Evolutionary conservation across 2,113 vertebrate genomes (phyloP).

Genomic region (Octodon degus): DNA sequence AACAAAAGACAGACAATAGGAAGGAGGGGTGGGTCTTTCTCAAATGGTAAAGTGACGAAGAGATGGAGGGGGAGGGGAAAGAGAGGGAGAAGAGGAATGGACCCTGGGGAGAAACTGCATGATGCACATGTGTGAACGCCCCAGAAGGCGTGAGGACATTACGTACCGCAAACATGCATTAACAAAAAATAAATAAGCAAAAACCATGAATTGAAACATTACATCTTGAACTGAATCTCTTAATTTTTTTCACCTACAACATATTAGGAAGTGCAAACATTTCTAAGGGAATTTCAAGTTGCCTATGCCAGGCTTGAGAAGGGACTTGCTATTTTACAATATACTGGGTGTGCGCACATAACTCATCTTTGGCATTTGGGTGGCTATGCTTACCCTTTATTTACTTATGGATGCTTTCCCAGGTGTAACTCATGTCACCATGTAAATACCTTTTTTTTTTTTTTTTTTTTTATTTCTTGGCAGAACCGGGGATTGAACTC

Average conservation of each 20-base stretch:
- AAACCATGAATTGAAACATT: neutral
- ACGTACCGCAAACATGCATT: neutral
- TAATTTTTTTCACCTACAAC: neutral
- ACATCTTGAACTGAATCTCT: neutral
- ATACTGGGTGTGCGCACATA: neutral
- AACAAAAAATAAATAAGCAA: neutral
- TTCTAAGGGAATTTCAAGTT: slow-evolving; percentile 21
- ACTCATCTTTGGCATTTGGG: neutral
- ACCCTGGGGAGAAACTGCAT: neutral
- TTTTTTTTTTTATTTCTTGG: too few species aligned
- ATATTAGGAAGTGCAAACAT: neutral
- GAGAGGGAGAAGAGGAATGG: neutral
- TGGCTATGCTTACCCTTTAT: neutral
- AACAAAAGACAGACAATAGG: neutral
- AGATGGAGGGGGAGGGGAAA: neutral
- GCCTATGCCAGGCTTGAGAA: neutral
- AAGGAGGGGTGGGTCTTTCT: neutral
- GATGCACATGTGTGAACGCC: neutral
- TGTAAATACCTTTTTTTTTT: too few species aligned
- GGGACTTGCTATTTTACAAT: neutral
- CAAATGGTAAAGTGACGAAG: neutral
- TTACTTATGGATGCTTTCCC: neutral
- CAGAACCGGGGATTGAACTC: too few species aligned
- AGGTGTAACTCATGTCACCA: neutral
- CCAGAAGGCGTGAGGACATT: neutral